Base-by-base conservation (phyloP, 2,113 vertebrate species). In the Coracopsis vasa region DNA sequence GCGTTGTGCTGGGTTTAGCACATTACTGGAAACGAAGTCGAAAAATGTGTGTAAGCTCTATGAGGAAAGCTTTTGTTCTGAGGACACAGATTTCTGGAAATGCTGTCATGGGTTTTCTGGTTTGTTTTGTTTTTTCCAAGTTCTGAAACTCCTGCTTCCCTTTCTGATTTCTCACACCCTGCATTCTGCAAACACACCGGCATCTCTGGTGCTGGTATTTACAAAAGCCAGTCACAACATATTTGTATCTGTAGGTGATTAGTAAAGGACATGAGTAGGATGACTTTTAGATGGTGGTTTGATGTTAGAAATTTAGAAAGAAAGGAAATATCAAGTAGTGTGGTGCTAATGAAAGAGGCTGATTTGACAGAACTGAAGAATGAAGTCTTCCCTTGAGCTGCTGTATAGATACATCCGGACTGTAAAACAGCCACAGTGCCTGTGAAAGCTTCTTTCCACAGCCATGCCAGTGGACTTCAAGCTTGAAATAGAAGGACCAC, bases 31-130 rank as follows among this genome's bases (percentile, higher is more conserved):
- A 89, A 80, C 44, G 42, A 79, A 84, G 51, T 48, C 3, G 1
- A 81, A 92, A 94, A 85, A 47, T 60, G 23, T 64, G 23, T 89
- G 39, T 81, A 79, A 92, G 70, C 31, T 33, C 29, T 48, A 2
- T 35, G 65, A 78, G 65, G 77, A 92, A 84, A 89, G 51, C 56
- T 92, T 90, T 81, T 95, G 81, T 86, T 81, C 61, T 75, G 89
- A 87, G 86, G 65, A 80, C 33, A 47, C 11, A 3, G 45, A 53
- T 73, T 78, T 72, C 78, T 84, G 94, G 91, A 94, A 96, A 75
- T 81, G 65, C 33, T 82, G 56, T 81, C 84, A 56, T 41, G 29
- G 19, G 62, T 35, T 33, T 44, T 37, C 56, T 80, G 11, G 6
- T 37, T 62, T 80, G 11, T 10, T 48, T 56, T 24, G 3, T 8